Conservation (phyloP, 2,797 vertebrate species). For the Lagodon rhomboides region DNA sequence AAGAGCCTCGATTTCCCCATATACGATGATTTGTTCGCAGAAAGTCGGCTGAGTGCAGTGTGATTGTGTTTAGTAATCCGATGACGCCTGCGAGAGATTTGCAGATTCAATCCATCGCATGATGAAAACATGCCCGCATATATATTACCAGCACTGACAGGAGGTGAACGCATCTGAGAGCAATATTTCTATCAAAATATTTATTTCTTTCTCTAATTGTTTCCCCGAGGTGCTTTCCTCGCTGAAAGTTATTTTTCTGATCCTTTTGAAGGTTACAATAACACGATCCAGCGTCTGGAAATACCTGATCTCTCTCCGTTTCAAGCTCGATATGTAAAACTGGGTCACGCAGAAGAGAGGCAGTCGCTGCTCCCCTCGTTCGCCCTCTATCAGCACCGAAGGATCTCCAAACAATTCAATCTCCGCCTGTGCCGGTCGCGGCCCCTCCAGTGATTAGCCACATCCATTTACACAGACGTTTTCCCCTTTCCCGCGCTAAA, state of each 20-base stretch:
- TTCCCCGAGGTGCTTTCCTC: constrained; percentile 13
- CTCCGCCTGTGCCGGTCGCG: neutral
- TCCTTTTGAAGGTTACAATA: constrained; percentile 11
- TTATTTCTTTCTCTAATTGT: constrained; percentile 4
- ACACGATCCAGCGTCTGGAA: neutral
- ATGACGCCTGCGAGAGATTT: neutral
- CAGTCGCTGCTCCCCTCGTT: neutral
- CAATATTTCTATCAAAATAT: constrained; percentile 12
- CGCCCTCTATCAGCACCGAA: neutral
- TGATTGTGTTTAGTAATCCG: constrained; percentile 3
- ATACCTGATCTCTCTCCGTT: constrained; percentile 19
- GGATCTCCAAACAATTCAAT: neutral
- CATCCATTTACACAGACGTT: neutral
- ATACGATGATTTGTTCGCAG: neutral
- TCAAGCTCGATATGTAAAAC: constrained; percentile 12
- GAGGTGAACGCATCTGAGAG: neutral
- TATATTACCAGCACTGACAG: neutral
- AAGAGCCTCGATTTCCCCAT: neutral
- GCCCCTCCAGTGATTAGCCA: neutral
- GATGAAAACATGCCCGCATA: constrained; percentile 3
- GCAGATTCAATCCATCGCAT: neutral
- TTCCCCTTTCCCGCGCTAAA: neutral
- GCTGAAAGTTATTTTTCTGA: neutral
- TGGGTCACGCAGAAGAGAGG: constrained; percentile 15
- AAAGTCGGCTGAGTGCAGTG: neutral